These are phyloP conservation scores for Axis porcinus DNA, from an alignment of 2,113 vertebrate species.

Conservation along the genomic window DNA sequence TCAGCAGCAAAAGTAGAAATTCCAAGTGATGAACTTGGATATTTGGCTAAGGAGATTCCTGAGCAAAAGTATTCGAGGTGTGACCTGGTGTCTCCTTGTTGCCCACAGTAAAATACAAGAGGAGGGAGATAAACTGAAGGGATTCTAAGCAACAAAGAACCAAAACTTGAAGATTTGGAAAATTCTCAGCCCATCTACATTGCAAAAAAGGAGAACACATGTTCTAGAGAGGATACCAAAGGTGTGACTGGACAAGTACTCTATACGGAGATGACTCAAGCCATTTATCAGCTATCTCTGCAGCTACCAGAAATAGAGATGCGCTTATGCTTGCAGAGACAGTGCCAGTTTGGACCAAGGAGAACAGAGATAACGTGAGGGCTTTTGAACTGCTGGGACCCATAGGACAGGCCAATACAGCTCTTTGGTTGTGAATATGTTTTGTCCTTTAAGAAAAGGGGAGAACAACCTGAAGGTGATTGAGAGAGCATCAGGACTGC, in stretches of 20 bases:
- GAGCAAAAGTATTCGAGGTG: not conserved
- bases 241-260: not conserved
- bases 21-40: not conserved
- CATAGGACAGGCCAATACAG: not conserved
- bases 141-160: not conserved
- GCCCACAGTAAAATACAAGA: not conserved
- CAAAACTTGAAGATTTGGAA: not conserved
- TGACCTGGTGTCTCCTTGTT: not conserved
- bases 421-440: not conserved
- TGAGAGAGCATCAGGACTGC: not conserved
- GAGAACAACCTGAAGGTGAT: not conserved
- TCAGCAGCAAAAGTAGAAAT: not conserved
- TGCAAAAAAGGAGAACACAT: not conserved
- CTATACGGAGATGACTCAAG: not conserved
- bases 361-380: not conserved
- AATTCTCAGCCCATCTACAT: not conserved
- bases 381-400: not conserved
- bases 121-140: not conserved
- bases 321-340: not conserved
- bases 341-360: not conserved
- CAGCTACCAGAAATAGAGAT: not conserved
- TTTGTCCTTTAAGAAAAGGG: not conserved
- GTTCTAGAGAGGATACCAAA: not conserved
- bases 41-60: not conserved
- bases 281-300: not conserved